phyloP scores from a whole-genome alignment of 2,888 invertebrate species.

The Ophion obscuratus region DNA sequence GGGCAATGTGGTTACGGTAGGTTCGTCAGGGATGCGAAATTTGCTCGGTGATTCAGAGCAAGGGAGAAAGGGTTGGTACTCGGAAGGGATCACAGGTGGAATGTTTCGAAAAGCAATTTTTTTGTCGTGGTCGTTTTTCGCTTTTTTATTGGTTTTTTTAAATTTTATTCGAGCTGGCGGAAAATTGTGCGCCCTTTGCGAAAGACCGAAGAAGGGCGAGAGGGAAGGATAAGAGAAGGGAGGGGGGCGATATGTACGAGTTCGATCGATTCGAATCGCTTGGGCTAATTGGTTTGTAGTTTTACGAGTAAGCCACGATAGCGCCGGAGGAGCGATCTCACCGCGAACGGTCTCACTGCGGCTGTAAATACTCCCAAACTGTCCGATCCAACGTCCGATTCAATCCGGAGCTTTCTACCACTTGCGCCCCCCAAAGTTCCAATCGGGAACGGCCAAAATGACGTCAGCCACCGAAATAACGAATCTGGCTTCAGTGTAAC shows the following conservation, averaged over 20 bases:
- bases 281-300: slow-evolving; percentile 63
- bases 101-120: not conserved
- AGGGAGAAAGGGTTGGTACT: too few relatives aligned
- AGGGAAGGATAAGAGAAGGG: not conserved
- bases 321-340: slow-evolving; percentile 35
- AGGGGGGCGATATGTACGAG: not conserved
- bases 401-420: slow-evolving; percentile 22
- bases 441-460: slow-evolving; percentile 51
- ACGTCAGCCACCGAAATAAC: slow-evolving; percentile 53
- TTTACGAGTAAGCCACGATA: slow-evolving; percentile 56
- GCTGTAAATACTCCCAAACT: slow-evolving; percentile 61
- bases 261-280: slow-evolving; percentile 61
- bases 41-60: too few relatives aligned
- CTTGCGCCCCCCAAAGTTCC: slow-evolving; percentile 32
- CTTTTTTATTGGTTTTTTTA: slow-evolving; percentile 7
- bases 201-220: not conserved
- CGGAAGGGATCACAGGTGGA: too few relatives aligned
- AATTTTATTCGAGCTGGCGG: not conserved
- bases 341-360: slow-evolving; percentile 29
- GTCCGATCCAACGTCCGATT: slow-evolving; percentile 60
- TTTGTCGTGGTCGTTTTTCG: not conserved
- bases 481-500: slow-evolving; percentile 21
- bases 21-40: too few relatives aligned
- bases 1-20: too few relatives aligned
- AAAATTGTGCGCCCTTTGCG: slow-evolving; percentile 6